Evolutionary conservation across 2,797 vertebrate species (phyloP).

Genomic region (Podargus strigoides): DNA sequence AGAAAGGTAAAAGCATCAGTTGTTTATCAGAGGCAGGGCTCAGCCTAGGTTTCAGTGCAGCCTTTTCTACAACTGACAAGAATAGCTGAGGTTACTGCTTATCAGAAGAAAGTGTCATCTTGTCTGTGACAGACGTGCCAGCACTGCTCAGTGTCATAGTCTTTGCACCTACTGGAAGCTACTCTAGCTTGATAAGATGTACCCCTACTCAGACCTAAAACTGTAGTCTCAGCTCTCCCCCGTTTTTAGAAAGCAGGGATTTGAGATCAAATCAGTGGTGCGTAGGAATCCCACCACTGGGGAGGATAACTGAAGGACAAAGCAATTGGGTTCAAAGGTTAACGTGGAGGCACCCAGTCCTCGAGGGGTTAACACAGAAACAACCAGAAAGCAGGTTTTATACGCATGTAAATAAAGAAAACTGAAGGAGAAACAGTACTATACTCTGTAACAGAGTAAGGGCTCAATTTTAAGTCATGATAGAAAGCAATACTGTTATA

Average conservation of each 20-base stretch:
- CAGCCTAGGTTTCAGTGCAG: not conserved
- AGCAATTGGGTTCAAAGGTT: not conserved
- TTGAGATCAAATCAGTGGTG: not conserved
- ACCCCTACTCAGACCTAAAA: not conserved
- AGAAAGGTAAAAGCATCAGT: not conserved
- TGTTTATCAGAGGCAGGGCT: not conserved
- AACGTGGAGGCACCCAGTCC: not conserved
- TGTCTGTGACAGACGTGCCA: slow-evolving; percentile 20
- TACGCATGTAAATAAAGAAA: not conserved
- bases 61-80: not conserved
- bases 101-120: slow-evolving; percentile 57
- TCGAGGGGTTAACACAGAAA: slow-evolving; percentile 9
- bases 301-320: not conserved
- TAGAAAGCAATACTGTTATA: slow-evolving; percentile 24
- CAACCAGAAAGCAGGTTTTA: not conserved
- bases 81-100: slow-evolving; percentile 44
- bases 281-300: not conserved
- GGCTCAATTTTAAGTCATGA: slow-evolving; percentile 9
- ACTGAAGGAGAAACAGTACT: not conserved
- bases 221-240: not conserved
- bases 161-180: slow-evolving; percentile 60
- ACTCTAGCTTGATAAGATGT: slow-evolving; percentile 39
- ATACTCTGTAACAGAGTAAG: not conserved
- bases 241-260: slow-evolving; percentile 6
- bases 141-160: slow-evolving; percentile 56